Evolutionary conservation across 2,888 invertebrate genomes (phyloP).

Genomic region (Agrilus cyanescens): DNA sequence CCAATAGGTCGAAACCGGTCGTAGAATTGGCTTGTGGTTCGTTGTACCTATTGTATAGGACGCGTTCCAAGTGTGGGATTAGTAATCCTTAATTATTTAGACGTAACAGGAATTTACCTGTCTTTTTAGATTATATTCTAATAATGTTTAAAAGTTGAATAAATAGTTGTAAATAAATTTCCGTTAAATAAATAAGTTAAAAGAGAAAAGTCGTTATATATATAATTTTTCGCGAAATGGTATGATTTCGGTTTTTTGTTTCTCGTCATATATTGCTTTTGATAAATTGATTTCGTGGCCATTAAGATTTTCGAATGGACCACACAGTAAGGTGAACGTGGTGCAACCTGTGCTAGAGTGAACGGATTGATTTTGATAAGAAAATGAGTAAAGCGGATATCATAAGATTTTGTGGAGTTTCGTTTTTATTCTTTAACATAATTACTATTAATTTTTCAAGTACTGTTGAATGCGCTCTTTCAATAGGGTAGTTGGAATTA

Average conservation of each 20-base stretch:
- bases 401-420: constrained; percentile 6
- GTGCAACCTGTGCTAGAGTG: constrained; percentile 9
- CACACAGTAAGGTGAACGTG: constrained; percentile 4
- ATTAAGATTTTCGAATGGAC: constrained; percentile 6
- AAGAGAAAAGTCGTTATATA: constrained; percentile 6
- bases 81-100: too few species aligned
- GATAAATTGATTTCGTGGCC: constrained; percentile 12
- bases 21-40: too few species aligned
- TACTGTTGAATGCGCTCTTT: constrained; percentile 11
- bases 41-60: too few species aligned
- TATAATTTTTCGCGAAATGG: constrained; percentile 8
- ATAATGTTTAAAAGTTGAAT: too few species aligned
- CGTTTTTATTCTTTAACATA: constrained; percentile 4
- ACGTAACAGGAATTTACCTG: too few species aligned
- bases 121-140: too few species aligned
- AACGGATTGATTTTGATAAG: constrained; percentile 8
- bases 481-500: constrained; percentile 11
- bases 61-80: too few species aligned
- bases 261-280: constrained; percentile 13
- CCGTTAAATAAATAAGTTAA: too few species aligned
- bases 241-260: constrained; percentile 5
- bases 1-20: too few species aligned
- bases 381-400: constrained; percentile 5
- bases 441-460: constrained; percentile 6
- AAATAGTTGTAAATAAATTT: too few species aligned